Evolutionary conservation across 2,888 invertebrate species (phyloP).

Genomic region (Mythimna loreyi): DNA sequence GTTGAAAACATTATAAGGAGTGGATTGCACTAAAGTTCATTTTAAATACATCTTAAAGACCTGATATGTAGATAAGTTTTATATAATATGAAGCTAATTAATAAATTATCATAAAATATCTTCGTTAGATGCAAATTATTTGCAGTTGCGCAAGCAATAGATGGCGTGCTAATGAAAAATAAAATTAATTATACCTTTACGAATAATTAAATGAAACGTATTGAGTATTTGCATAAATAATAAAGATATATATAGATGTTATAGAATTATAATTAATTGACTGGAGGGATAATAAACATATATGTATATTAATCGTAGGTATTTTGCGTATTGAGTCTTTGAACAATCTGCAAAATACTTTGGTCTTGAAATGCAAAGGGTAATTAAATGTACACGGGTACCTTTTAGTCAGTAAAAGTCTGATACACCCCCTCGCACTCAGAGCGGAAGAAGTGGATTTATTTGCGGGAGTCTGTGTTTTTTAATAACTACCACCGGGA

Average conservation of each 20-base stretch:
- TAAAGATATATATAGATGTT: constrained; percentile 1
- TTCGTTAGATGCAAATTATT: constrained; percentile 20
- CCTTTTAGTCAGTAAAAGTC: too few species aligned
- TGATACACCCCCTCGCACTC: too few species aligned
- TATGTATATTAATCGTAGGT: neutral
- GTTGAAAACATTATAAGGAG: constrained; percentile 22
- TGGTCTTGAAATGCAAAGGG: too few species aligned
- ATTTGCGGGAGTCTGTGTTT: too few species aligned
- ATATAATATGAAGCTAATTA: neutral
- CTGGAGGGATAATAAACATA: neutral
- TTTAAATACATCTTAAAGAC: neutral
- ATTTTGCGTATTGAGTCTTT: too few species aligned
- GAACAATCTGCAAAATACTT: too few species aligned
- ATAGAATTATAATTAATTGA: constrained; percentile 13
- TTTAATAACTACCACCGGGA: too few species aligned
- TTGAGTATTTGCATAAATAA: neutral
- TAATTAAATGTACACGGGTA: too few species aligned
- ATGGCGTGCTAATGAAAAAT: constrained; percentile 21
- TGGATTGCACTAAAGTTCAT: constrained; percentile 47
- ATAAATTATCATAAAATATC: constrained; percentile 13
- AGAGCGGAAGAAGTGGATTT: too few species aligned
- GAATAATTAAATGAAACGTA: constrained; percentile 3
- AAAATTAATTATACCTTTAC: constrained; percentile 4
- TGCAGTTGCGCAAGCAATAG: neutral
- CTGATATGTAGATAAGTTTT: neutral